Percentiles rank a stretch among this genome's conserved stretches.
phyloP scores from a whole-genome alignment of 2,113 vertebrate genomes.

The Aix galericulata region DNA sequence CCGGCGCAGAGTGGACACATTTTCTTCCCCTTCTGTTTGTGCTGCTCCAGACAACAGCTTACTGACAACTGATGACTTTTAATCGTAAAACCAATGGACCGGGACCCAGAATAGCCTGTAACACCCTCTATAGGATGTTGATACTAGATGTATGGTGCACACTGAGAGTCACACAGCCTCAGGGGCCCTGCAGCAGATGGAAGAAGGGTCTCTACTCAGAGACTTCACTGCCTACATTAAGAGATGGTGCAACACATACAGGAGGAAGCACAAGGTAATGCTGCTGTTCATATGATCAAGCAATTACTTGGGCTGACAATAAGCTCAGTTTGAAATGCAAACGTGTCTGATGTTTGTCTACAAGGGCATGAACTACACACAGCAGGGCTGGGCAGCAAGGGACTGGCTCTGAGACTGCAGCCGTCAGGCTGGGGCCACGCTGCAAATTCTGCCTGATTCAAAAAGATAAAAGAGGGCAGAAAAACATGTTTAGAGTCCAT shows the following conservation, averaged over 20 bases:
- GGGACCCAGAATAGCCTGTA: background rate
- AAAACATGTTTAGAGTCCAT: slow-evolving; percentile 29
- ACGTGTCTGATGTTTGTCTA: background rate
- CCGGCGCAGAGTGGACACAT: background rate
- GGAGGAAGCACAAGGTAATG: background rate
- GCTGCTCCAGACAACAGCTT: background rate
- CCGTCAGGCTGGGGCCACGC: background rate
- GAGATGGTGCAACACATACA: fast-evolving
- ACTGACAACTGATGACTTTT: background rate
- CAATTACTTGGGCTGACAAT: background rate
- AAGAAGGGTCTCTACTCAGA: background rate
- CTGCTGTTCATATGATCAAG: background rate
- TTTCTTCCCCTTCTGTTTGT: background rate
- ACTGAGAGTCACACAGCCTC: background rate
- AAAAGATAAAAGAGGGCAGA: background rate
- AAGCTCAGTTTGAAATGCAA: slow-evolving; percentile 14
- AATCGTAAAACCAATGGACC: background rate
- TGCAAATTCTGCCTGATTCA: background rate
- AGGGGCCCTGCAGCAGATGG: fast-evolving
- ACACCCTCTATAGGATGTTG: background rate
- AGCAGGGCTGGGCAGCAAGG: background rate
- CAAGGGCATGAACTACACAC: background rate
- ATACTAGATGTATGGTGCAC: background rate
- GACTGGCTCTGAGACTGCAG: background rate
- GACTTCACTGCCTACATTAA: background rate